Evolutionary conservation across 2,113 vertebrate genomes (phyloP).

Genomic region (Dolichallabes microphthalmus): DNA sequence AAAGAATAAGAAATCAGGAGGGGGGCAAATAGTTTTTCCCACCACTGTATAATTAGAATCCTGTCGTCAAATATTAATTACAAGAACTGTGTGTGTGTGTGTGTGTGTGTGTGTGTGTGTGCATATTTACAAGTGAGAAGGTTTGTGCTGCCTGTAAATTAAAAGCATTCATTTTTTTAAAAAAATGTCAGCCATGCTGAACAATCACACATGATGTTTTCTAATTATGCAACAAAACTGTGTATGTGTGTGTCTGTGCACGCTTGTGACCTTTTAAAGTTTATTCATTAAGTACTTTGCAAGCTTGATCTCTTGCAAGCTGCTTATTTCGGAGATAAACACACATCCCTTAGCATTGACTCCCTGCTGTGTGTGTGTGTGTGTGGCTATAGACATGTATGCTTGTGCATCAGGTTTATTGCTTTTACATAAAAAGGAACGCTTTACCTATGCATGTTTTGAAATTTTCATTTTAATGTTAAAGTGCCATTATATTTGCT

Average conservation of each 20-base stretch:
- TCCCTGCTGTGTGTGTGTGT: not conserved
- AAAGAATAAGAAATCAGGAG: too few species aligned
- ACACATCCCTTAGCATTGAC: slow-evolving; percentile 14
- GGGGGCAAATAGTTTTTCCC: too few species aligned
- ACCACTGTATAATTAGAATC: too few species aligned
- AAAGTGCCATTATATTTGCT: not conserved
- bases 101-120: not conserved
- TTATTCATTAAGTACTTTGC: slow-evolving; percentile 35
- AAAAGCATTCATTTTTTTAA: not conserved
- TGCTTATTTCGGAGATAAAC: slow-evolving; percentile 23
- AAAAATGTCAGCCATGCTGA: slow-evolving; percentile 20
- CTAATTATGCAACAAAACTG: not conserved
- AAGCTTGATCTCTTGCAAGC: slow-evolving; percentile 33
- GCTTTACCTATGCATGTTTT: slow-evolving; percentile 15
- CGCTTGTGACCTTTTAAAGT: slow-evolving; percentile 33
- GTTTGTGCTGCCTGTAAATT: not conserved
- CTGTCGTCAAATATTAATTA: not conserved
- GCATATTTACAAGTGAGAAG: not conserved
- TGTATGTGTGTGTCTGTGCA: not conserved
- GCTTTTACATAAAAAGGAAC: not conserved
- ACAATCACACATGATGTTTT: slow-evolving; percentile 6
- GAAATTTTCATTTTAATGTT: not conserved
- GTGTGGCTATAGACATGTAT: slow-evolving; percentile 9
- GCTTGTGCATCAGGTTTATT: slow-evolving; percentile 33
- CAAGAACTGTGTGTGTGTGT: not conserved